Evolutionary conservation across 2,113 vertebrate species (phyloP).

Genomic region (Barnardius zonarius): DNA sequence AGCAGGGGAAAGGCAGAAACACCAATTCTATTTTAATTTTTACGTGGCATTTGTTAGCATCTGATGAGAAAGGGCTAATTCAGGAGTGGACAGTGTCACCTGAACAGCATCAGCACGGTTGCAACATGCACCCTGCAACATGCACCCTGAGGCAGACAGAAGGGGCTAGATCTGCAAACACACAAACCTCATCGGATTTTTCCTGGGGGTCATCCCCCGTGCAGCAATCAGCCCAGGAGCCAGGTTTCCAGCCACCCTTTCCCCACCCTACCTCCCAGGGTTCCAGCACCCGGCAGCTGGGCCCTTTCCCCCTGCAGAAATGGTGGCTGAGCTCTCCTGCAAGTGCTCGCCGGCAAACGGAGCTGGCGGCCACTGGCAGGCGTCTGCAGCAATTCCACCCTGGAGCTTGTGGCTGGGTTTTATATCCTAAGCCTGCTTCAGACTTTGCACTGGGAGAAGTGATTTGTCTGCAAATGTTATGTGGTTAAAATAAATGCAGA

Average conservation of each 20-base stretch:
- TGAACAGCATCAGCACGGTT: not conserved
- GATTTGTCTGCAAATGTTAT: conserved; percentile 69
- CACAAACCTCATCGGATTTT: not conserved
- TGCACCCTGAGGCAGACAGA: not conserved
- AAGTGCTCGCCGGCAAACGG: fast-evolving
- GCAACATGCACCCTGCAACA: not conserved
- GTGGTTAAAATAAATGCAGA: conserved; percentile 68
- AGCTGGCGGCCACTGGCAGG: not conserved
- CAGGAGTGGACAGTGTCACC: not conserved
- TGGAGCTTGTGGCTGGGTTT: conserved; percentile 31
- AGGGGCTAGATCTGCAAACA: not conserved
- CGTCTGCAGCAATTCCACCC: not conserved
- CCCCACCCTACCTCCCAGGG: not conserved
- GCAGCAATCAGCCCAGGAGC: not conserved
- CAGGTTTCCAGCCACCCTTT: not conserved
- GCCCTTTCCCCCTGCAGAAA: not conserved
- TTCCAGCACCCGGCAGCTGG: not conserved
- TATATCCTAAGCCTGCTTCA: conserved; percentile 42
- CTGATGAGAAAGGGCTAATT: not conserved
- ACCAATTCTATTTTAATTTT: not conserved
- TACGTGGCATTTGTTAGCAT: not conserved
- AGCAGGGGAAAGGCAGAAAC: not conserved
- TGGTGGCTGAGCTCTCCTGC: not conserved
- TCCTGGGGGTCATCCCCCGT: not conserved
- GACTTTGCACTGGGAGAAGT: conserved; percentile 55